Base-by-base conservation (phyloP, 1,140 invertebrate genomes). In the Sitodiplosis mosellana region DNA sequence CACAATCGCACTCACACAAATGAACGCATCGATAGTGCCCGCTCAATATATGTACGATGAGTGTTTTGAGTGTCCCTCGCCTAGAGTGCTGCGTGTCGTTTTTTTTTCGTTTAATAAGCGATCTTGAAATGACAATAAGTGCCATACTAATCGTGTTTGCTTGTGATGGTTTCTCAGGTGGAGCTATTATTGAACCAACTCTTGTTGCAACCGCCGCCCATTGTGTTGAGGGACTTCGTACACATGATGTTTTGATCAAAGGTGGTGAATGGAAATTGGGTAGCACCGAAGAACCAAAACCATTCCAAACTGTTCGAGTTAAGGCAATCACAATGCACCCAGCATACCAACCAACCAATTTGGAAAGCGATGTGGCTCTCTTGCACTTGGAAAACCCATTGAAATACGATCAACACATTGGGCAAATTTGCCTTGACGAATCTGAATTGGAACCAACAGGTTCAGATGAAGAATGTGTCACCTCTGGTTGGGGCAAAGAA, bases 241-340 rank as follows among this genome's bases (percentile, higher is more conserved):
- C 18, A 43, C 18, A 43, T 21, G 78, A 86, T 52, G 63, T 89
- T 1, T 72, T 80, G 0, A 73, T 88, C 44, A 86, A 87, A 59
- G 77, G 80, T 2, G 86, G 86, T 8, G 83, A 85, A 76, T 88
- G 82, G 81, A 82, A 85, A 60, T 67, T 87, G n/a, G 79, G 80
- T 33, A 76, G 80, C 49, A 77, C 81, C 48, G 79, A 83, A 45
- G 83, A 87, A 58, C 83, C 83, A 1, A 62, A 83, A 17, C 78
- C 82, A 1, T 83, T 83, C 68, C 80, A 87, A 58, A 77, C 83
- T 18, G 69, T 78, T 0, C 73, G 77, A 21, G 81, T 85, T 1
- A 70, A 73, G 5, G 68, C 71, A 0, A 80, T 87, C 41, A 68
- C 78, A 1, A 55, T 73, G 6, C 85, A 90, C 66, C 84, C 85